These are phyloP conservation scores for Linyphia triangularis DNA, from an alignment of 2,888 invertebrate genomes.

Conservation along the genomic window DNA sequence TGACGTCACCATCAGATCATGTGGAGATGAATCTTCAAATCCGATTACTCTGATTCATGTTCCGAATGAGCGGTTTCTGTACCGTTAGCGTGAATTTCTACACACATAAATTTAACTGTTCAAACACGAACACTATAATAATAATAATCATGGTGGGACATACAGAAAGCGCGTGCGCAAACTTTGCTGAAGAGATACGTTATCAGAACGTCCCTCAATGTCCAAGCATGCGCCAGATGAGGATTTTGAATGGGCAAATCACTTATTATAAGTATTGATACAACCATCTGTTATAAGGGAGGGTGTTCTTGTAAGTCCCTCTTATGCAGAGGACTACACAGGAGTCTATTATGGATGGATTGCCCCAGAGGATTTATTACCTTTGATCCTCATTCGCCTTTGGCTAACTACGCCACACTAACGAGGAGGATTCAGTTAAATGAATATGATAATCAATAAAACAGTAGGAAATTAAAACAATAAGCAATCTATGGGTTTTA, in stretches of 20 bases:
- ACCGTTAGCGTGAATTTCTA: constrained; percentile 16
- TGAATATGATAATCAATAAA: too few relatives aligned
- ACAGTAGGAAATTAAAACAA: too few relatives aligned
- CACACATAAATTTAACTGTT: constrained; percentile 47
- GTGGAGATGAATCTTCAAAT: constrained; percentile 45
- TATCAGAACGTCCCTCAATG: background rate
- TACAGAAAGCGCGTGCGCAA: constrained; percentile 38
- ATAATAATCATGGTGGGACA: background rate
- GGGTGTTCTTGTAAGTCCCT: background rate
- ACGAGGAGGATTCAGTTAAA: too few relatives aligned
- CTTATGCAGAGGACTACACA: background rate
- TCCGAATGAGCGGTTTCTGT: constrained; percentile 34
- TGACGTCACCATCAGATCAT: constrained; percentile 46
- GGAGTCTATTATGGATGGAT: background rate
- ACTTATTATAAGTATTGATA: constrained; percentile 42
- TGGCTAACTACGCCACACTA: too few relatives aligned
- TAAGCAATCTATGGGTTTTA: too few relatives aligned
- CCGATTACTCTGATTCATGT: constrained; percentile 48
- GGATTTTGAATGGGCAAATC: constrained; percentile 46
- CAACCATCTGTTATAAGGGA: background rate
- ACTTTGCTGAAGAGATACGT: constrained; percentile 28
- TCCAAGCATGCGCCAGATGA: constrained; percentile 29
- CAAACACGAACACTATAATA: constrained; percentile 49
- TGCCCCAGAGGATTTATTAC: background rate
- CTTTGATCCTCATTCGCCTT: too few relatives aligned